These are phyloP conservation scores for Papio anubis DNA, from an alignment of 2,113 vertebrate genomes.

Conservation along the genomic window DNA sequence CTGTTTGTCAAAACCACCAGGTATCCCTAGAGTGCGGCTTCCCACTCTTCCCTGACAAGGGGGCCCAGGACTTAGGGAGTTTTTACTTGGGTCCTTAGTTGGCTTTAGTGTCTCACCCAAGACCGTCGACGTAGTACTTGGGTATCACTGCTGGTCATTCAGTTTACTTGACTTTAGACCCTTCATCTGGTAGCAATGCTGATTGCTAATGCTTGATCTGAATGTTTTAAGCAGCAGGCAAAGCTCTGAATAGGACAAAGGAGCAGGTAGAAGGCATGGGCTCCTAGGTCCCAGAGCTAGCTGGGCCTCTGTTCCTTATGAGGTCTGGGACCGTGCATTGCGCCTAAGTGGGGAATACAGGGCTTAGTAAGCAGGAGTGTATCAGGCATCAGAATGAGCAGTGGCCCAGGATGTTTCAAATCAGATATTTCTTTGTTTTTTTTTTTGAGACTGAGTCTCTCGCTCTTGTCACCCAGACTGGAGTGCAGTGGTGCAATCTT, in stretches of 20 bases:
- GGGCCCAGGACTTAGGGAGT: background rate
- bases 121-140: too few species aligned
- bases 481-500: too few species aligned
- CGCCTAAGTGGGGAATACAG: accelerated
- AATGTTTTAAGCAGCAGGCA: background rate
- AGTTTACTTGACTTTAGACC: background rate
- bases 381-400: background rate
- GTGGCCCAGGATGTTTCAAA: background rate
- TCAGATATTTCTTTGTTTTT: background rate
- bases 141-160: too few species aligned
- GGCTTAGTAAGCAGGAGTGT: background rate
- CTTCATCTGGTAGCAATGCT: background rate
- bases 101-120: background rate
- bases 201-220: background rate
- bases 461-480: too few species aligned
- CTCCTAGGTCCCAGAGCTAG: background rate
- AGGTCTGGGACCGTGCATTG: background rate
- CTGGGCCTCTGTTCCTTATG: background rate
- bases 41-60: background rate
- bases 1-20: background rate
- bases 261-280: background rate
- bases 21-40: background rate
- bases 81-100: background rate
- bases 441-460: too few species aligned
- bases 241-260: background rate